Base-by-base conservation (phyloP, 2,113 vertebrate genomes). In the Leuciscus idus region DNA sequence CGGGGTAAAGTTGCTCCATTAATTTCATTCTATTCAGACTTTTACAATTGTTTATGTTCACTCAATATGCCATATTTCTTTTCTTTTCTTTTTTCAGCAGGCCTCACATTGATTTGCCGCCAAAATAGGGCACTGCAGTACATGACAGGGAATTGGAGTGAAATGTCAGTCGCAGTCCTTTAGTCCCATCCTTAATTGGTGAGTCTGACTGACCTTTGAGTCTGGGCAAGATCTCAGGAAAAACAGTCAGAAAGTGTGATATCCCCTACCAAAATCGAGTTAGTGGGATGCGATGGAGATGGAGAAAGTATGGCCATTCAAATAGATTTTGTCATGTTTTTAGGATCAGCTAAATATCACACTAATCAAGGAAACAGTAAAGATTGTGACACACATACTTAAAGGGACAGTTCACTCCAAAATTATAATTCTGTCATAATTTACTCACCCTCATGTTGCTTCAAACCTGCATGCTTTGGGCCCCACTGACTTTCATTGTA, bases 111-210 rank as follows among this genome's bases (percentile, higher is more conserved):
- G 75, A 55, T 77, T 77, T 30, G 15, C 48, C 2, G 75, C 75
- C 50, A 30, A 77, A 28, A 77, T 33, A 17, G 46, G 50, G 3
- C 50, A 33, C 50, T 55, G 75, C 73, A 28, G 73, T 75, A 50
- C 50, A 77, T 77, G 75, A 55, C 50, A 55, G 75, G 50, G 50
- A 77, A 77, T 55, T 77, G 75, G 50, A 77, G 75, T 77, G 50
- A 77, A 77, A 77, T 55, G 75, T 77, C 50, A 77, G 50, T 30
- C 9, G 17, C 50, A 77, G 75, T 77, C 75, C 9, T 77, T 77
- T 50, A 77, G 75, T 55, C 48, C 28, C 50, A 33, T 55, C 28
- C 28, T 55, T 77, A 77, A 77, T 77, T 77, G 50, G 50, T 55
- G 75, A 77, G 75, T 33, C 48, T 55, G 50, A 33, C 28, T 17